Percentiles rank a stretch among this genome's conserved stretches.
Conservation (phyloP, 2,797 vertebrate genomes). For the Threskiornis aethiopicus region DNA sequence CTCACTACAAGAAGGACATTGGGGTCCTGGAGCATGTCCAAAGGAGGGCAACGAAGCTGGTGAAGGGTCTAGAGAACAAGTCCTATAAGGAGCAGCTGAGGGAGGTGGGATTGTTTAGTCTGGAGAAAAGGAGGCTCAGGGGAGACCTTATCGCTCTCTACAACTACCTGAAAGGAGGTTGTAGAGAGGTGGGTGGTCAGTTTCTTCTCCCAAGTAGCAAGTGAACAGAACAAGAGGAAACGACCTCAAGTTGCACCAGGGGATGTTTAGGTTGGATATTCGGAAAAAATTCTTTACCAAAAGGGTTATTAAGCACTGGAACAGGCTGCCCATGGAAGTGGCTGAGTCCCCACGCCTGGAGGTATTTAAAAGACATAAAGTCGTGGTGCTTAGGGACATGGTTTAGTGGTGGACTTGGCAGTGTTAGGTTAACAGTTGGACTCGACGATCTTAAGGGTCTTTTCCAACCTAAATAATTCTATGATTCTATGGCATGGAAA, state of each 20-base stretch:
- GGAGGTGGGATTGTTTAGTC: neutral
- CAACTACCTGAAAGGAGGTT: neutral
- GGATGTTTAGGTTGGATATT: neutral
- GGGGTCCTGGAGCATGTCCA: neutral
- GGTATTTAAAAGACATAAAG: neutral
- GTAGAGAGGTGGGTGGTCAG: rapidly evolving
- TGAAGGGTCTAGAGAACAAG: neutral
- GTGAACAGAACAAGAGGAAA: neutral
- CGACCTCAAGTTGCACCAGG: neutral
- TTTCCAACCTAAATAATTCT: neutral
- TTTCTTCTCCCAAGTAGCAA: neutral
- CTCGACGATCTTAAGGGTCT: neutral
- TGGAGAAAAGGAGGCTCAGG: neutral
- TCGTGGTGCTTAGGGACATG: neutral
- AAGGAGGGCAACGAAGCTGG: neutral
- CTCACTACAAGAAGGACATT: neutral
- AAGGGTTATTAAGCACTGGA: neutral
- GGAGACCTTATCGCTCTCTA: neutral
- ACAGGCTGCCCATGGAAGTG: neutral
- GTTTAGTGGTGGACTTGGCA: neutral
- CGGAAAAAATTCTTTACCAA: neutral
- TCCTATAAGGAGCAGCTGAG: neutral
- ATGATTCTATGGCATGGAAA: neutral
- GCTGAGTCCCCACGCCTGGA: neutral
- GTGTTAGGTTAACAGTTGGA: neutral